Evolutionary conservation across 2,888 invertebrate genomes (phyloP).

Genomic region (Choreutis nemorana): DNA sequence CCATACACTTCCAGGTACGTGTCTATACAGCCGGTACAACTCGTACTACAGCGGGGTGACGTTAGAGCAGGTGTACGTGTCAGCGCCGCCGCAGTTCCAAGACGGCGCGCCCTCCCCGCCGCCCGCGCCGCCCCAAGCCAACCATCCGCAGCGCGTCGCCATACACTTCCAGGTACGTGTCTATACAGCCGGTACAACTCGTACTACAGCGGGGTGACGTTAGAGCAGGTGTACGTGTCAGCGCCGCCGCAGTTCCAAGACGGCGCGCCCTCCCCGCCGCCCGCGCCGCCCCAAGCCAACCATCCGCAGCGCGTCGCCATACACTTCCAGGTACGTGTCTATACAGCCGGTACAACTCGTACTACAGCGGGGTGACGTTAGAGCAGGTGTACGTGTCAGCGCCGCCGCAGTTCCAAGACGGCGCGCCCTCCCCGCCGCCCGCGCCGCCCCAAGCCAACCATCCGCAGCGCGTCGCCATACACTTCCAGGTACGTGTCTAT

Average conservation of each 20-base stretch:
- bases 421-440: slow-evolving; percentile 38
- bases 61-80: slow-evolving; percentile 45
- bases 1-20: slow-evolving; percentile 56
- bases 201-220: slow-evolving; percentile 24
- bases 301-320: slow-evolving; percentile 40
- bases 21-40: background rate
- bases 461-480: slow-evolving; percentile 45
- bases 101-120: slow-evolving; percentile 51
- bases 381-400: slow-evolving; percentile 54
- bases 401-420: slow-evolving; percentile 61
- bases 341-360: slow-evolving; percentile 3
- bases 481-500: slow-evolving; percentile 60
- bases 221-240: slow-evolving; percentile 48
- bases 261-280: slow-evolving; percentile 43
- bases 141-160: background rate
- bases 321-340: slow-evolving; percentile 59
- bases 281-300: slow-evolving; percentile 10
- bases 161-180: background rate
- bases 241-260: slow-evolving; percentile 63
- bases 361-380: slow-evolving; percentile 13
- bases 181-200: slow-evolving; percentile 13
- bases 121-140: slow-evolving; percentile 5
- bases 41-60: background rate
- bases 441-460: slow-evolving; percentile 10
- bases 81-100: slow-evolving; percentile 60